Base-by-base conservation (phyloP, 2,888 invertebrate species). In the Balanococcus diminutus region DNA sequence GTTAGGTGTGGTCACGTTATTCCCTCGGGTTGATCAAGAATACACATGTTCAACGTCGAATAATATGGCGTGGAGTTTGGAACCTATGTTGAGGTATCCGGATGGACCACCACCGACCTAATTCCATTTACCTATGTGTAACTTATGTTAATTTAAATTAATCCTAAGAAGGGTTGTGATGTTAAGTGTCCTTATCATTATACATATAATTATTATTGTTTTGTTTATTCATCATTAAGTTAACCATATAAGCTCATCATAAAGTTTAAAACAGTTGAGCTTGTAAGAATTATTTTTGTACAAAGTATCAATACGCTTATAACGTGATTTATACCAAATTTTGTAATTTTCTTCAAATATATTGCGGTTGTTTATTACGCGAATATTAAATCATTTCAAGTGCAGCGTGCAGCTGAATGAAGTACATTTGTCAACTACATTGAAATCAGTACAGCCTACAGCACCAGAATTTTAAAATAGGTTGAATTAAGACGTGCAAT, bases 31-130 rank as follows among this genome's bases (percentile, higher is more conserved):
- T 88, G 95, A 96, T 91, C 94, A 95, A 89, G 96, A 96, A 89
- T 95, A 95, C 90, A 93, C 94, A 87, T 96, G 97, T 90, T 94
- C 95, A 90, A 93, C 97, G 89, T 93, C 95, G 88, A 96, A 96
- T 90, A 94, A 94, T 88, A 93, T 96, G 89, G 94, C 95, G 25
- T 92, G 94, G 88, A 95, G 95, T 88, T 92, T 98, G 86, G 95
- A 96, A 88, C 97, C 98, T 67, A 95, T 97, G 90, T 92, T 98
- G 88, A 93, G 95, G 87, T 98, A 97, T 91, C 95, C 96, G 28
- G 95, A 98, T 90, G 98, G 98, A 87, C 97, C 97, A 82, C 98
- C 98, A 87, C 98, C 98, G 84, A 93, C 96, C 87, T 97, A 94
- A 90, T 88, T 86, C 87, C 88, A 88, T 88, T 88, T 87, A 87